Percentiles rank a stretch among this genome's conserved stretches.
phyloP scores from a whole-genome alignment of 2,797 vertebrate genomes.

The Ptychadena robeensis region DNA sequence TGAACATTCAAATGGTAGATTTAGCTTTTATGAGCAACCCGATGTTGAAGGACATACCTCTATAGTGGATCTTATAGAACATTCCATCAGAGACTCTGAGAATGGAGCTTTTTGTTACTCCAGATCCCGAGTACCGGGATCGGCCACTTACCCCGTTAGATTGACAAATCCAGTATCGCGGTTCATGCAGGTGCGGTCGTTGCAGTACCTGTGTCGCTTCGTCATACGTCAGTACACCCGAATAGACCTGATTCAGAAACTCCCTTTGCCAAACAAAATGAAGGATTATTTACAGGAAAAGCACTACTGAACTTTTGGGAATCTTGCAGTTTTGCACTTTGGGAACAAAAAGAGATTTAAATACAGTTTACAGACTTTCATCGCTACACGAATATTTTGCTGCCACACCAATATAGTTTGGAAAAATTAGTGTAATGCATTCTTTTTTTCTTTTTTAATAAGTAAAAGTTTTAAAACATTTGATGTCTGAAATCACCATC shows the following conservation, averaged over 20 bases:
- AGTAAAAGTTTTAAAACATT: constrained; percentile 71
- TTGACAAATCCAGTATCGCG: constrained; percentile 95
- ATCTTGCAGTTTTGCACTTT: constrained; percentile 92
- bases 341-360: constrained; percentile 83
- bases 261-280: constrained; percentile 99
- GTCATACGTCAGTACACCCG: constrained; percentile 97
- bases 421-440: constrained; percentile 72
- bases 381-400: constrained; percentile 79
- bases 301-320: constrained; percentile 94
- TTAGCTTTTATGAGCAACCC: constrained; percentile 98
- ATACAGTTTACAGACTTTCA: constrained; percentile 90
- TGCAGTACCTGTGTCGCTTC: constrained; percentile 98
- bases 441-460: constrained; percentile 62
- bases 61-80: constrained; percentile 96
- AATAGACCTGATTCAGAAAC: constrained; percentile 98
- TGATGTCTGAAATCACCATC: constrained; percentile 73
- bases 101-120: constrained; percentile 98
- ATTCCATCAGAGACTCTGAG: constrained; percentile 97
- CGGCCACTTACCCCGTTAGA: constrained; percentile 95
- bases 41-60: constrained; percentile 97
- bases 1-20: constrained; percentile 97
- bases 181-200: constrained; percentile 98
- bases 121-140: constrained; percentile 93
- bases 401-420: constrained; percentile 81
- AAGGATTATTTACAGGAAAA: constrained; percentile 99